Base-by-base conservation (phyloP, 2,888 invertebrate genomes). In the Drosophila lutescens region DNA sequence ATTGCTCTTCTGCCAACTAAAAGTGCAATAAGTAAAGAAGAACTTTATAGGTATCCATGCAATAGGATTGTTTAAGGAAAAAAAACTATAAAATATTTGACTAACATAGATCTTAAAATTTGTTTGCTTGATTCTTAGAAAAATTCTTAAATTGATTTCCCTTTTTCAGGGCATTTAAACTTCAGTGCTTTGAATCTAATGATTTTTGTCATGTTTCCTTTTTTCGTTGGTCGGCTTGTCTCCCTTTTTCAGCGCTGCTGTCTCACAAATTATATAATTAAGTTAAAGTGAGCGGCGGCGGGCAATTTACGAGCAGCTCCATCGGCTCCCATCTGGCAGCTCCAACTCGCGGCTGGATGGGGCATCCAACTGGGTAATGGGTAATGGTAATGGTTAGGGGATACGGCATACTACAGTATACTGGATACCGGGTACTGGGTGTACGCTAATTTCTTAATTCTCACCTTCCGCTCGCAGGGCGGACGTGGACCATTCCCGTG, bases 381-480 rank as follows among this genome's bases (percentile, higher is more conserved):
- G 34, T 36, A 60, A n/a, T 30, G 34, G 46, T 58, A 15, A 20
- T 56, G 34, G 13, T 2, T 26, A 36, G 41, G 17, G 32, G 36
- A 26, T 38, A 40, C 20, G 41, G 17, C 4, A 10, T 34, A 12
- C 32, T 34, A 26, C 26, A 26, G 32, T 12, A 12, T 13, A 30
- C 23, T 12, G 34, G 12, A 12, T 34, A 7, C 51, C 15, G 43
- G 17, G 26, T 44, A 15, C 34, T 41, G 30, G 44, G 56, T 69
- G 67, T 30, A 67, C 74, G 77, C 77, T 90, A 90, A 89, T 89
- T 89, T 90, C 90, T 90, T 89, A 90, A 90, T 89, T 90, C 89
- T 79, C 83, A 90, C 90, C 89, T 89, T 90, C 90, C 89, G 90
- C 83, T 89, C 71, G 72, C 78, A 69, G 56, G 66, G 77, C 75